Conservation (phyloP, 2,888 invertebrate species). For the Morpho deidamia region DNA sequence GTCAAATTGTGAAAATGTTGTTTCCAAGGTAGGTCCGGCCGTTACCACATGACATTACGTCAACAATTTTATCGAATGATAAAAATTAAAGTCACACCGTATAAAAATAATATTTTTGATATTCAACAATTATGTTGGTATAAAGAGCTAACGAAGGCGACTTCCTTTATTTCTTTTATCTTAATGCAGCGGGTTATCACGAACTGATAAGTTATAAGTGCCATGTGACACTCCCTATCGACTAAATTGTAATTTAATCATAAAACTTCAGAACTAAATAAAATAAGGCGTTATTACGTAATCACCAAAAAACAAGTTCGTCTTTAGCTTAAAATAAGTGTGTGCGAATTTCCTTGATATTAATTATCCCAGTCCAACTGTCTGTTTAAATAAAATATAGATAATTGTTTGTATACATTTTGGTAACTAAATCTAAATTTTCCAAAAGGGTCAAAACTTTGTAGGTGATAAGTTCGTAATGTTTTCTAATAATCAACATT, state of each 20-base stretch:
- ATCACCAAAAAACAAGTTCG: neutral
- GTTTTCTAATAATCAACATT: too few species aligned
- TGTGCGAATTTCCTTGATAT: neutral
- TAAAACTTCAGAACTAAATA: neutral
- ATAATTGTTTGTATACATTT: too few species aligned
- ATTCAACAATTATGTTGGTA: slow-evolving; percentile 40
- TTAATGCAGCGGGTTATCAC: slow-evolving; percentile 71
- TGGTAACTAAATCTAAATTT: too few species aligned
- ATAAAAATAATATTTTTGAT: slow-evolving; percentile 25
- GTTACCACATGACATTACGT: slow-evolving; percentile 43
- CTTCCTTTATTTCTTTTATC: slow-evolving; percentile 65
- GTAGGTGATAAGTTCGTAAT: too few species aligned
- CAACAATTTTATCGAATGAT: slow-evolving; percentile 53
- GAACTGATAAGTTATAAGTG: slow-evolving; percentile 64
- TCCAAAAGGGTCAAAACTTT: too few species aligned
- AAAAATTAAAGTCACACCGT: slow-evolving; percentile 28
- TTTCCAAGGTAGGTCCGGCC: slow-evolving; percentile 38
- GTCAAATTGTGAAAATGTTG: slow-evolving; percentile 10
- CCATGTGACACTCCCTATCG: slow-evolving; percentile 72
- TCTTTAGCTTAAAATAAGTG: neutral
- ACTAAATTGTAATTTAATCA: slow-evolving; percentile 33
- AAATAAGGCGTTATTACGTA: neutral
- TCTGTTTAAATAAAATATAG: too few species aligned
- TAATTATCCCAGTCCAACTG: neutral
- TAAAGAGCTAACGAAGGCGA: slow-evolving; percentile 52